Evolutionary conservation across 2,888 invertebrate genomes (phyloP).

Genomic region (Alloscopus bannaensis): DNA sequence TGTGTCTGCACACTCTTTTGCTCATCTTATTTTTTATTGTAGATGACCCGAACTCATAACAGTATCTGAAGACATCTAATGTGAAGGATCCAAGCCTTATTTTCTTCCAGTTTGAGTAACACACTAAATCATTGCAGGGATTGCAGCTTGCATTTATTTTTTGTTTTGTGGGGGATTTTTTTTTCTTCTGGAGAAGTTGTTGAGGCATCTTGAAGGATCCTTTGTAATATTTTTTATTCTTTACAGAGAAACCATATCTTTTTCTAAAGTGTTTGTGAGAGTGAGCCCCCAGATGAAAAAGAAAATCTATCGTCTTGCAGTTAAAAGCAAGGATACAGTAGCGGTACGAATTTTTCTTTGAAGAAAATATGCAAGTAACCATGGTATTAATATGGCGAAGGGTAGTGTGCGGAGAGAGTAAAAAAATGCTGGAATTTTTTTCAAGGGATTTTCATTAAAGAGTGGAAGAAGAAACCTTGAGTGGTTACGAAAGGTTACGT

Average conservation of each 20-base stretch:
- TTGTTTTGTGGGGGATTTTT: too few species aligned
- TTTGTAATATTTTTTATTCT: neutral
- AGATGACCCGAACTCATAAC: too few species aligned
- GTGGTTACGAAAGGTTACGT: constrained; percentile 47
- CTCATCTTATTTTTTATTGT: too few species aligned
- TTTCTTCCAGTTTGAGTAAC: too few species aligned
- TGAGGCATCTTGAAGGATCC: constrained; percentile 22
- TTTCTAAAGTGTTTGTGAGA: neutral
- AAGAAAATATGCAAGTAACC: constrained; percentile 4
- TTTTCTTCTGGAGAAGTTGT: constrained; percentile 13
- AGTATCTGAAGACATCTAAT: too few species aligned
- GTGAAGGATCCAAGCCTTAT: too few species aligned
- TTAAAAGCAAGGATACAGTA: neutral
- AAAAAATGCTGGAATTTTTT: neutral
- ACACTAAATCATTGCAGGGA: too few species aligned
- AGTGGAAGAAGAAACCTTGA: constrained; percentile 23
- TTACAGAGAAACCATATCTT: neutral
- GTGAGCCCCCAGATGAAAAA: neutral
- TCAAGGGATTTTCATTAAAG: neutral
- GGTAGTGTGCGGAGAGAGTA: neutral
- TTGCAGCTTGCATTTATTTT: constrained; percentile 2
- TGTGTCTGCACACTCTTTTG: too few species aligned
- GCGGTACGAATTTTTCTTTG: neutral
- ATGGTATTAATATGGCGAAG: too few species aligned
- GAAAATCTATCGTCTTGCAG: constrained; percentile 5